These are phyloP conservation scores for Ptychoptera albimana DNA, from an alignment of 2,888 invertebrate species.

Conservation along the genomic window DNA sequence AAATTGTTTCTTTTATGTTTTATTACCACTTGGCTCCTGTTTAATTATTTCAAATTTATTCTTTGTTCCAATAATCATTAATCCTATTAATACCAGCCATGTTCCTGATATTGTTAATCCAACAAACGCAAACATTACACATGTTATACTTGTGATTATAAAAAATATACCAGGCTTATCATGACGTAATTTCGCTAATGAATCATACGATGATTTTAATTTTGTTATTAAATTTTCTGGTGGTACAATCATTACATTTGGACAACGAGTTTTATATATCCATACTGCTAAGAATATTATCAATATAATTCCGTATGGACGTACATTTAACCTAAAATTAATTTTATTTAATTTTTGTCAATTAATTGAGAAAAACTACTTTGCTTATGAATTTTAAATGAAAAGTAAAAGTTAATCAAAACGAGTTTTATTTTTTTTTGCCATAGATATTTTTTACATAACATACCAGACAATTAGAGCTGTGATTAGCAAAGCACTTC, in stretches of 20 bases:
- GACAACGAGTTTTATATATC: slow-evolving; percentile 19
- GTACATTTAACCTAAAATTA: slow-evolving; percentile 21
- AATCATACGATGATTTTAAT: slow-evolving; percentile 12
- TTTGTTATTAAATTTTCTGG: slow-evolving; percentile 20
- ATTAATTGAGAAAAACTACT: too few relatives aligned
- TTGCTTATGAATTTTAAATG: too few relatives aligned
- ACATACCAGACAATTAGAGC: too few relatives aligned
- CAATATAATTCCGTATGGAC: slow-evolving; percentile 24
- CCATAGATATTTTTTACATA: too few relatives aligned
- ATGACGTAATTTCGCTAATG: slow-evolving; percentile 16
- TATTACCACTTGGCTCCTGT: slow-evolving; percentile 9
- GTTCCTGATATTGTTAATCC: slow-evolving; percentile 25
- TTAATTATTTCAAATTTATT: slow-evolving; percentile 24
- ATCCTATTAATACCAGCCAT: slow-evolving; percentile 19
- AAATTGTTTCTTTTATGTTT: background rate
- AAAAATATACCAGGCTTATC: slow-evolving; percentile 22
- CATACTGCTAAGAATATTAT: slow-evolving; percentile 20
- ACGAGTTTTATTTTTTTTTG: too few relatives aligned
- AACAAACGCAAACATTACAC: slow-evolving; percentile 20
- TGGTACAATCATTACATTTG: slow-evolving; percentile 18
- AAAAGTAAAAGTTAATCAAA: too few relatives aligned
- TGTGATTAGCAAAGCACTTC: too few relatives aligned
- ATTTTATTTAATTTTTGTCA: slow-evolving; percentile 3
- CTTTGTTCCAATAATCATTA: slow-evolving; percentile 21
- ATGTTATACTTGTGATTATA: slow-evolving; percentile 14